phyloP scores from a whole-genome alignment of 2,797 vertebrate genomes.

The Anomalospiza imberbis region DNA sequence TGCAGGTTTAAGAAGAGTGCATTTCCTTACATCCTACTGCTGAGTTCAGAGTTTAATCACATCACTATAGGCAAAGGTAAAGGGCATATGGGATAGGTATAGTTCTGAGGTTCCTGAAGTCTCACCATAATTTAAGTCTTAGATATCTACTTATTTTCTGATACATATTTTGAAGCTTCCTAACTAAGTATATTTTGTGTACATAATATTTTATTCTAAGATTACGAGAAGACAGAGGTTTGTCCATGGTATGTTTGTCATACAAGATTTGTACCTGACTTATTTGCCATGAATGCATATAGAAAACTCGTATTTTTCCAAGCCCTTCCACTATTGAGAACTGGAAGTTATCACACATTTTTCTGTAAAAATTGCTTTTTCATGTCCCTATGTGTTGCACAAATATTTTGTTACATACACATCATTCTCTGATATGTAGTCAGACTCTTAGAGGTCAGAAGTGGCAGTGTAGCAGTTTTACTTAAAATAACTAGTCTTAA shows the following conservation, averaged over 20 bases:
- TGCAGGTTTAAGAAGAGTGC: not conserved
- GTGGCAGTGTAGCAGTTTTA: not conserved
- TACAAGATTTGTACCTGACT: not conserved
- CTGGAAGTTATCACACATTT: not conserved
- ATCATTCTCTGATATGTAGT: not conserved
- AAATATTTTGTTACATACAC: not conserved
- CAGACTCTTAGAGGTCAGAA: not conserved
- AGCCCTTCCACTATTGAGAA: not conserved
- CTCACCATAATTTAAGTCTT: not conserved
- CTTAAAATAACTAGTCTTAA: constrained; percentile 10
- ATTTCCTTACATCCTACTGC: not conserved
- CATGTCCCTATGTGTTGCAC: not conserved
- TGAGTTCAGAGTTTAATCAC: not conserved
- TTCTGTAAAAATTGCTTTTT: constrained; percentile 9
- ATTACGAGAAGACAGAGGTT: not conserved
- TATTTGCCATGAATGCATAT: not conserved
- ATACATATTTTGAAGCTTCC: not conserved
- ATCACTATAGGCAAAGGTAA: not conserved
- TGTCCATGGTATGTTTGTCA: not conserved
- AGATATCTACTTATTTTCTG: not conserved
- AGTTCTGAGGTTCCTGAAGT: not conserved
- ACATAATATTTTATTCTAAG: not conserved
- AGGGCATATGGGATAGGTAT: not conserved
- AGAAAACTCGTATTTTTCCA: not conserved
- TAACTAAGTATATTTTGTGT: not conserved